Evolutionary conservation across 2,888 invertebrate genomes (phyloP).

Genomic region (Orthonevra nobilis): DNA sequence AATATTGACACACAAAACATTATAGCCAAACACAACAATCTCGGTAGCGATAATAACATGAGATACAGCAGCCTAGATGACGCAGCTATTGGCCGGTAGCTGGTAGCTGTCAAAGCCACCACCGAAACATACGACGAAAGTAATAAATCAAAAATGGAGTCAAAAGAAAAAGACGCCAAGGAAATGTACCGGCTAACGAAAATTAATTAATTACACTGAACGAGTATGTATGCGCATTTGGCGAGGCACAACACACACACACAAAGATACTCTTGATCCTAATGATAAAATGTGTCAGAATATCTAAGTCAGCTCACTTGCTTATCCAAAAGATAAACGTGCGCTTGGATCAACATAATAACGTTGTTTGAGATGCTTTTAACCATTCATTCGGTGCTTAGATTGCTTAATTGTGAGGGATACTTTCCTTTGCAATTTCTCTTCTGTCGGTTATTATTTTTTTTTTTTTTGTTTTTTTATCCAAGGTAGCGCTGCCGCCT

Average conservation of each 20-base stretch:
- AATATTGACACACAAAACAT: conserved; percentile 50
- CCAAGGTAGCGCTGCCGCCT: no score
- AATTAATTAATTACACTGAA: conserved; percentile 34
- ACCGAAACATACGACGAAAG: conserved; percentile 2
- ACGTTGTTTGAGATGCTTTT: neutral
- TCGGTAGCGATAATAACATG: conserved; percentile 26
- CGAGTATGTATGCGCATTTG: no score
- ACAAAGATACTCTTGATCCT: conserved; percentile 1
- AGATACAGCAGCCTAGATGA: neutral
- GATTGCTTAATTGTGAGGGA: conserved; percentile 18
- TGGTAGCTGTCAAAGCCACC: conserved; percentile 38
- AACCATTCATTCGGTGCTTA: neutral
- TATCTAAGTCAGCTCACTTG: neutral
- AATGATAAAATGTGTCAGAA: neutral
- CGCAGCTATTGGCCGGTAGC: conserved; percentile 39
- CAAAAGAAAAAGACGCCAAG: neutral
- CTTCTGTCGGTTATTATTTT: neutral
- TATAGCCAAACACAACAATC: conserved; percentile 26
- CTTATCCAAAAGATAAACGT: neutral
- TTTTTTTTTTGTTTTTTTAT: no score
- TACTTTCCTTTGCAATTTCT: conserved; percentile 33
- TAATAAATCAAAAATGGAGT: conserved; percentile 48
- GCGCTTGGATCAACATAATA: neutral
- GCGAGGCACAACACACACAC: conserved; percentile 2
- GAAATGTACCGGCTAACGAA: neutral